Evolutionary conservation across 2,113 vertebrate species (phyloP), one percentile per base, ranked within the genome.

Genomic region (Zosterops japonicus): DNA sequence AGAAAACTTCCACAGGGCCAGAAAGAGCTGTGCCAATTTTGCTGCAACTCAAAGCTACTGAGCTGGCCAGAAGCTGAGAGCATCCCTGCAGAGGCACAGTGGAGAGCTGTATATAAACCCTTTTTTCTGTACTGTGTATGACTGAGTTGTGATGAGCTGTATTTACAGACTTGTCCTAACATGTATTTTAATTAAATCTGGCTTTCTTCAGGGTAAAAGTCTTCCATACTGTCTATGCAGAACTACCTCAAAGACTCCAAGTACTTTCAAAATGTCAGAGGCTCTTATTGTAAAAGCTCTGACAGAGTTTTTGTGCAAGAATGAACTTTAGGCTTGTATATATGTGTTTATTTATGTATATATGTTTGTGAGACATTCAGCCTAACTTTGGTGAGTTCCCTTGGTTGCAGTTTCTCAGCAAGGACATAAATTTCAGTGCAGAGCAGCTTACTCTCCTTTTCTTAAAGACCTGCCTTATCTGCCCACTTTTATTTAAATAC

Each of bases 51-150:
- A 27, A 75, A 89, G 52, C 90, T 95, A 94, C 90, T 71, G 87
- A 93, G 74, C 74, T 96, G 95, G 74, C 90, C 83, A 68, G 83
- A 79, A 94, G 49, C 57, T 93, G 65, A 93, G 74, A 91, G 65
- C 61, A 85, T 49, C 84, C 87, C 91, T 91, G 74, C 78, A 64
- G 92, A 89, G 92, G 12, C 57, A 36, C 74, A 59, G 52, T 5
- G 14, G 19, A 77, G 55, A 64, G 52, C 23, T 78, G 56, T 23
- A 31, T 24, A 82, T 79, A 89, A 95, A 74, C 9, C 6, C 12
- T 67, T 46, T 69, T 27, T 56, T 68, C 52, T n/a, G 69, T 47
- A 28, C 88, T 88, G 39, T 84, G 33, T 81, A 70, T 75, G 78
- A 75, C 85, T 77, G 61, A 64, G 19, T 56, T 75, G 68, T n/a